Evolutionary conservation across 2,797 vertebrate species (phyloP).

Genomic region (Pseudopleuronectes americanus): DNA sequence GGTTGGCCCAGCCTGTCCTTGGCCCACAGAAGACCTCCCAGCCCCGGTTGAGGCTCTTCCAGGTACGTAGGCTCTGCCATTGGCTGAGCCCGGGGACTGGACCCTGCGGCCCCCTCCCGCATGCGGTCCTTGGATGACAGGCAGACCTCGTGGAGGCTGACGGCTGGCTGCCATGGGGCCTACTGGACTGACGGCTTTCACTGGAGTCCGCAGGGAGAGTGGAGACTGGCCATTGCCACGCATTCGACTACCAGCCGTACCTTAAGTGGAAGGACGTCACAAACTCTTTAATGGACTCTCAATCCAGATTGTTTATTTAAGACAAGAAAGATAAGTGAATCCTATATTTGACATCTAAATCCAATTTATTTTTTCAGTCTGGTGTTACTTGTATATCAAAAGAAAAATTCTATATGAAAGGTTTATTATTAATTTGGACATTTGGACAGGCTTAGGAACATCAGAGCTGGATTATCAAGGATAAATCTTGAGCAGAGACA

Average conservation of each 20-base stretch:
- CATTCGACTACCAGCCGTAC: slow-evolving; percentile 83
- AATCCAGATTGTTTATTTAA: not conserved
- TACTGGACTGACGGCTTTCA: slow-evolving; percentile 84
- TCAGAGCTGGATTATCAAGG: not conserved
- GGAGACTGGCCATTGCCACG: slow-evolving; percentile 86
- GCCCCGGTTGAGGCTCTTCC: slow-evolving; percentile 62
- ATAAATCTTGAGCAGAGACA: not conserved
- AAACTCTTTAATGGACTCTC: not conserved
- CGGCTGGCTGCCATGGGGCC: slow-evolving; percentile 78
- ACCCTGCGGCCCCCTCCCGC: slow-evolving; percentile 75
- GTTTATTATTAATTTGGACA: slow-evolving; percentile 4
- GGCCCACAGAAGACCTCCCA: slow-evolving; percentile 72
- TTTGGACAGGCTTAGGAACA: slow-evolving; percentile 24
- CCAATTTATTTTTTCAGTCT: not conserved
- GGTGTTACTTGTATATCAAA: too few species aligned
- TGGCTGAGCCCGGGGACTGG: slow-evolving; percentile 79
- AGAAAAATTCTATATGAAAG: too few species aligned
- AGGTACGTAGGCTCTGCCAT: slow-evolving; percentile 70
- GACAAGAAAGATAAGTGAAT: not conserved
- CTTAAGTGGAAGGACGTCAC: slow-evolving; percentile 64
- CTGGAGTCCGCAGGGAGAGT: slow-evolving; percentile 82
- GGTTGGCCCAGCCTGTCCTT: slow-evolving; percentile 69
- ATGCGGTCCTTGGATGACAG: slow-evolving; percentile 76
- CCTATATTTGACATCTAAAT: slow-evolving; percentile 1
- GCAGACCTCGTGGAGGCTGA: slow-evolving; percentile 84